Evolutionary conservation across 1,140 invertebrate genomes (phyloP).

Genomic region (Halesus radiatus): DNA sequence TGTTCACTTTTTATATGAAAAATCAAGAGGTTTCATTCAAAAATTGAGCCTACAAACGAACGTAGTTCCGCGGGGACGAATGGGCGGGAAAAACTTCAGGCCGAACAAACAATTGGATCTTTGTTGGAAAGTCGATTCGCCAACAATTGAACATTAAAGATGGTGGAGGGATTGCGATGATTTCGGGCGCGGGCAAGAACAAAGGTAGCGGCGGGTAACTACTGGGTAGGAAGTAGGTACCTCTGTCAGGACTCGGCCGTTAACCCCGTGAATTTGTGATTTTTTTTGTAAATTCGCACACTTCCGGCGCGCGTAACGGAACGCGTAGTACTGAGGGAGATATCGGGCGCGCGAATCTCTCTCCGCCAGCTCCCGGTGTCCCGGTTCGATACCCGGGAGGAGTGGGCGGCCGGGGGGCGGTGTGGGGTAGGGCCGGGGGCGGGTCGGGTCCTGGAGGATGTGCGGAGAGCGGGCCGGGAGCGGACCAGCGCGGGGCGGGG

Average conservation of each 20-base stretch:
- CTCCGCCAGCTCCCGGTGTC: neutral
- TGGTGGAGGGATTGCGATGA: neutral
- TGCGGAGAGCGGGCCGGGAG: neutral
- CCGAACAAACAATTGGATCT: neutral
- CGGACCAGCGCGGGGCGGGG: slow-evolving; percentile 50
- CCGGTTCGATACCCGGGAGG: slow-evolving; percentile 39
- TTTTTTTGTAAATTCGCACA: slow-evolving; percentile 32
- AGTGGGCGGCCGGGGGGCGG: slow-evolving; percentile 54
- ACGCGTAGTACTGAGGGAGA: slow-evolving; percentile 37
- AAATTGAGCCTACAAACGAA: neutral
- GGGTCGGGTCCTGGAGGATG: slow-evolving; percentile 44
- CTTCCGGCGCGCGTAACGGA: slow-evolving; percentile 39
- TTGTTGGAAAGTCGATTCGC: neutral
- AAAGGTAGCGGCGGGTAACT: neutral
- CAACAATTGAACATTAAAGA: neutral
- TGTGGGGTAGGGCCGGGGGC: slow-evolving; percentile 52
- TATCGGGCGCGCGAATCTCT: slow-evolving; percentile 40
- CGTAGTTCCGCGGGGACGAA: neutral
- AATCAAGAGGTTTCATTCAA: too few relatives aligned
- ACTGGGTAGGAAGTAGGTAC: neutral
- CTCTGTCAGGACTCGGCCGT: slow-evolving; percentile 11
- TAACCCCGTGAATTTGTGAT: slow-evolving; percentile 12
- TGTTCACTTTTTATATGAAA: too few relatives aligned
- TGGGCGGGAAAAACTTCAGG: slow-evolving; percentile 15
- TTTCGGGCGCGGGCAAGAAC: slow-evolving; percentile 9